Percentiles rank a stretch among this genome's conserved stretches.
Evolutionary conservation across 2,797 vertebrate species (phyloP).

Genomic region (Sebastolobus altivelis): DNA sequence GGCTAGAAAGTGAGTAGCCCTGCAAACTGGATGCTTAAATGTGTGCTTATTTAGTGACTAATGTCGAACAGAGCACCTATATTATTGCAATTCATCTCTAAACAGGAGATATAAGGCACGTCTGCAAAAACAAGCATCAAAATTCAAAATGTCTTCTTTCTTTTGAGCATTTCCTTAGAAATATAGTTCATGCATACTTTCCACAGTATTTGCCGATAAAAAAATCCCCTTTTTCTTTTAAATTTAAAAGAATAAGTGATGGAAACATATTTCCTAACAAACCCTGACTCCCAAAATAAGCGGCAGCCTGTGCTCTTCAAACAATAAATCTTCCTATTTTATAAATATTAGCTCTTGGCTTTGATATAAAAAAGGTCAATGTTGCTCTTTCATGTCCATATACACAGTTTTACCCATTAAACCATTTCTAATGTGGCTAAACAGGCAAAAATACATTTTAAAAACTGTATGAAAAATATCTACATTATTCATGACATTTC

Average conservation of each 20-base stretch:
- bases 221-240: slow-evolving; percentile 34
- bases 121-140: slow-evolving; percentile 38
- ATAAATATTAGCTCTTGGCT: slow-evolving; percentile 81
- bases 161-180: slow-evolving; percentile 54
- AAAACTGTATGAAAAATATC: slow-evolving; percentile 62
- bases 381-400: slow-evolving; percentile 56
- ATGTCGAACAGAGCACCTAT: slow-evolving; percentile 40
- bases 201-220: slow-evolving; percentile 59
- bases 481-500: slow-evolving; percentile 70
- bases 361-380: slow-evolving; percentile 64
- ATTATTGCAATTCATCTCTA: slow-evolving; percentile 51
- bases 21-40: slow-evolving; percentile 12
- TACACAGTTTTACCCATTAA: slow-evolving; percentile 58
- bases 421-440: slow-evolving; percentile 51
- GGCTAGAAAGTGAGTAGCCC: slow-evolving; percentile 49
- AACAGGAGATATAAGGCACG: slow-evolving; percentile 51
- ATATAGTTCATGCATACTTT: slow-evolving; percentile 55
- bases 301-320: slow-evolving; percentile 74
- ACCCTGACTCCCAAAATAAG: slow-evolving; percentile 67
- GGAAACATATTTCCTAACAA: slow-evolving; percentile 57
- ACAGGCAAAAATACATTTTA: slow-evolving; percentile 45
- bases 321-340: slow-evolving; percentile 74
- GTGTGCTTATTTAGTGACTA: slow-evolving; percentile 18
- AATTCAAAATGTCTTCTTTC: slow-evolving; percentile 27
- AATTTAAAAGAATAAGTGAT: slow-evolving; percentile 52